Percentiles rank a stretch among this genome's conserved stretches.
These are phyloP conservation scores for Cryptotis parvus DNA, from an alignment of 2,113 vertebrate genomes.

Conservation along the genomic window DNA sequence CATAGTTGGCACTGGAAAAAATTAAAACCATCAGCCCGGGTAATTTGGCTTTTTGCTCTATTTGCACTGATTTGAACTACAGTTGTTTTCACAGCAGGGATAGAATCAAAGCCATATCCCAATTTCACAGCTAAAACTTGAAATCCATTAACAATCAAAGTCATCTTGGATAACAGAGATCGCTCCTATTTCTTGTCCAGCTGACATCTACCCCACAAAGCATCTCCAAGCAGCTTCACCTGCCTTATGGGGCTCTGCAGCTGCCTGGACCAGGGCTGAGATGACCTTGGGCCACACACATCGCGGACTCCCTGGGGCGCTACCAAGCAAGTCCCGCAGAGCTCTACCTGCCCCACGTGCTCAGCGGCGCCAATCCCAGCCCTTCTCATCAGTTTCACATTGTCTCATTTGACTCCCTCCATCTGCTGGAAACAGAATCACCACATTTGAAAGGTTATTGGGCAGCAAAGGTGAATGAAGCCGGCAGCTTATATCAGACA, in stretches of 20 bases:
- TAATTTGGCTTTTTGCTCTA: slow-evolving; percentile 25
- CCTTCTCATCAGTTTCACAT: background rate
- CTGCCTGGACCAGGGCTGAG: fast-evolving
- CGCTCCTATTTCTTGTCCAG: background rate
- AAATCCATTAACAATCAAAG: slow-evolving; percentile 36
- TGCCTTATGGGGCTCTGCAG: fast-evolving
- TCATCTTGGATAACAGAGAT: background rate
- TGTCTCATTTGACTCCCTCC: slow-evolving; percentile 48
- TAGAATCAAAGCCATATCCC: background rate
- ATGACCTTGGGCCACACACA: no score
- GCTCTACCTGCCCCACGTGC: background rate
- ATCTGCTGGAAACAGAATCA: slow-evolving; percentile 30
- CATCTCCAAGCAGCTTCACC: background rate
- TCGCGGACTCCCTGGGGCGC: background rate
- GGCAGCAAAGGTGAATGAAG: slow-evolving; percentile 53
- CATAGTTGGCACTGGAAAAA: background rate
- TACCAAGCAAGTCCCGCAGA: no score
- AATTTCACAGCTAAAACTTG: slow-evolving; percentile 7
- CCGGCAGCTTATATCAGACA: slow-evolving; percentile 59
- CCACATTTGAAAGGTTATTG: slow-evolving; percentile 54
- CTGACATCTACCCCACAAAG: background rate
- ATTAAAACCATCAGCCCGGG: background rate
- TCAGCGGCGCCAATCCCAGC: background rate
- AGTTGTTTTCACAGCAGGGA: slow-evolving; percentile 5
- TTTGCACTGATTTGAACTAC: slow-evolving; percentile 14